phyloP scores from a whole-genome alignment of 2,113 vertebrate species.

The Propithecus coquereli region DNA sequence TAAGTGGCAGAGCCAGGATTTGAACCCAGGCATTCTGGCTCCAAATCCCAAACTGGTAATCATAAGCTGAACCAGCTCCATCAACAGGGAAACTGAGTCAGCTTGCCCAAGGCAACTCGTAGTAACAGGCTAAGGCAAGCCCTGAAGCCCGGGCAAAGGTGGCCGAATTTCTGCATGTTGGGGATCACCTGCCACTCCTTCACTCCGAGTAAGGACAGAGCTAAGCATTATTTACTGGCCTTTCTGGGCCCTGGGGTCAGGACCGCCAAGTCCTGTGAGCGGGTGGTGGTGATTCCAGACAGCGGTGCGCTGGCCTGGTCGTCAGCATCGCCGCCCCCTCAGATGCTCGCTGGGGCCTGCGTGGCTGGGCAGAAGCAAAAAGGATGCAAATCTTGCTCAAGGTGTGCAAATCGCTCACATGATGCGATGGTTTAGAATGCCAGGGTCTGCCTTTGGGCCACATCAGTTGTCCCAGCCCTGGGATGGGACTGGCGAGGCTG shows the following conservation, averaged over 20 bases:
- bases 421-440: no score
- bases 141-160: background rate
- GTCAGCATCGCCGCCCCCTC: background rate
- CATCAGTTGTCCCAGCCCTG: background rate
- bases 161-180: background rate
- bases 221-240: rapidly evolving
- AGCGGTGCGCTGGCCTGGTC: background rate
- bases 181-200: background rate
- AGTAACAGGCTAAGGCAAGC: background rate
- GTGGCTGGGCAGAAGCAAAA: background rate
- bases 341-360: background rate
- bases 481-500: background rate
- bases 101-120: background rate
- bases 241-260: background rate
- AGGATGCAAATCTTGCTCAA: background rate
- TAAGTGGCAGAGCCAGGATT: background rate
- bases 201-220: rapidly evolving
- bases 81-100: background rate
- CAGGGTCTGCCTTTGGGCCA: background rate
- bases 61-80: background rate
- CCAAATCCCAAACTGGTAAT: background rate
- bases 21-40: background rate
- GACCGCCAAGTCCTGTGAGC: background rate
- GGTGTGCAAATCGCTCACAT: no score
- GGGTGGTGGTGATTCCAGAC: background rate